Evolutionary conservation across 1,140 invertebrate genomes (phyloP).

Genomic region (Dreissena polymorpha): DNA sequence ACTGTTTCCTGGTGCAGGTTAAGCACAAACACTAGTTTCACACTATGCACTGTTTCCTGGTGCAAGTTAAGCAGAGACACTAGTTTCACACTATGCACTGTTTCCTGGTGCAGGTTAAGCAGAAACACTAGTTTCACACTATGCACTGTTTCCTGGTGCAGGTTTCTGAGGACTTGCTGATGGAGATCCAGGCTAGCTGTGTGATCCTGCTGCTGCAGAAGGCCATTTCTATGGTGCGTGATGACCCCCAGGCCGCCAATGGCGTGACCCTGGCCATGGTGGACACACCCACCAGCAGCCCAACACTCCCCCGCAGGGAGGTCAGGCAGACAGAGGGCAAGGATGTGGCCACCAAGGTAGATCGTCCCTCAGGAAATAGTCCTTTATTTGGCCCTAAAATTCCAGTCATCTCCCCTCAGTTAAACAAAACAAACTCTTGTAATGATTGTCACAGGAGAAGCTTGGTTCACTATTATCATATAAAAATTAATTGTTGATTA

Average conservation of each 20-base stretch:
- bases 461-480: too few species aligned
- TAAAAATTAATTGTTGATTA: slow-evolving; percentile 26
- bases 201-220: slow-evolving; percentile 92
- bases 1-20: slow-evolving; percentile 81
- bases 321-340: slow-evolving; percentile 36
- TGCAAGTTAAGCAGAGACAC: too few species aligned
- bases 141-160: slow-evolving; percentile 70
- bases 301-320: slow-evolving; percentile 61
- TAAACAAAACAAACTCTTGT: too few species aligned
- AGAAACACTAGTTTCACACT: too few species aligned
- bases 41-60: too few species aligned
- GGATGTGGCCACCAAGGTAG: slow-evolving; percentile 63
- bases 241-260: slow-evolving; percentile 84
- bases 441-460: too few species aligned
- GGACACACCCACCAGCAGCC: slow-evolving; percentile 69
- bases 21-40: too few species aligned
- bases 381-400: too few species aligned
- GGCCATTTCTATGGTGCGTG: slow-evolving; percentile 90
- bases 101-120: too few species aligned
- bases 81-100: too few species aligned
- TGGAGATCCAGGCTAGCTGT: slow-evolving; percentile 88
- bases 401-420: too few species aligned
- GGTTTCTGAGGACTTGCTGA: slow-evolving; percentile 91
- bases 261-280: slow-evolving; percentile 59
- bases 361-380: background rate